Evolutionary conservation across 2,888 invertebrate species (phyloP), one percentile per base, ranked within the genome.

Genomic region (Fabriciana adippe): DNA sequence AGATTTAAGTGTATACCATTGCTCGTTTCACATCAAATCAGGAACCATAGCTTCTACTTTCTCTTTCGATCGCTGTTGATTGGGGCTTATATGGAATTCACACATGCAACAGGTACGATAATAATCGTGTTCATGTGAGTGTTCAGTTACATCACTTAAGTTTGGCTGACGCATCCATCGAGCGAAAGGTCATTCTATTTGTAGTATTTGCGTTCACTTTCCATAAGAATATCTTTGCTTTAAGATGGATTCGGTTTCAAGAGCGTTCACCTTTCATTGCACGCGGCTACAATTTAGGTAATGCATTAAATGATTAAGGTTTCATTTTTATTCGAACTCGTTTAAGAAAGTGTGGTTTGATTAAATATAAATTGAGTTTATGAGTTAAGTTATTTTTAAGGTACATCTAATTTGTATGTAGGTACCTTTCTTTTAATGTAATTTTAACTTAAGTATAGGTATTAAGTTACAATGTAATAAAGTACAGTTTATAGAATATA

Each of bases 141-240:
- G 74, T 74, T 79, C 68, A 74, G 77, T 90, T 89, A 90, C 89
- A 88, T 91, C 87, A 91, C 79, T 81, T 79, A 79, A 82, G 79
- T 84, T 85, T 80, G 80, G 81, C 83, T 91, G 90, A 92, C 90
- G 89, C 90, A 90, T 91, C 87, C 80, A 70, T 78, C 65, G 74
- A 86, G 80, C 85, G 83, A 92, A 90, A 92, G 90, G 90, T 90
- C 89, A 90, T 84, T 85, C 85, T 90, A 89, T 90, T 86, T 85
- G 88, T 86, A 88, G 79, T 70, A 75, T 77, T 80, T 79, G 78
- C 82, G 79, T 77, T 86, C 86, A 88, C 88, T 90, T 90, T 90
- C 84, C 84, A 89, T 84, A 86, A 83, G 79, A 84, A 81, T 79
- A 78, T 81, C 65, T 75, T 71, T 71, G 75, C 74, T 81, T 79